phyloP scores from a whole-genome alignment of 2,113 vertebrate genomes.

The Peucedramus taeniatus region DNA sequence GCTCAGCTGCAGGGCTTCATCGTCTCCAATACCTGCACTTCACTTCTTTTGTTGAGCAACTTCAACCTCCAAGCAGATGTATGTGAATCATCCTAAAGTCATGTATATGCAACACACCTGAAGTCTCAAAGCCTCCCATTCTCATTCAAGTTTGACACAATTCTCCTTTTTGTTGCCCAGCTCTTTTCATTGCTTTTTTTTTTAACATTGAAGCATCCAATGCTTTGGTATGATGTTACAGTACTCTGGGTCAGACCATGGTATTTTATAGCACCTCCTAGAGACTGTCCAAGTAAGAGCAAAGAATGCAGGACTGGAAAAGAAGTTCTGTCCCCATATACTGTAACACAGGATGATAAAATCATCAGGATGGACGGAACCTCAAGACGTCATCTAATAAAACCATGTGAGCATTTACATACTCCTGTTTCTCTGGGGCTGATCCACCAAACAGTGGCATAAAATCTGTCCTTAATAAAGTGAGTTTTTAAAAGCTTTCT shows the following conservation, averaged over 20 bases:
- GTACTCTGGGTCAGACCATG: not conserved
- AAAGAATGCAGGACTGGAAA: not conserved
- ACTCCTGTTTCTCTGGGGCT: not conserved
- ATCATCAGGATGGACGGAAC: not conserved
- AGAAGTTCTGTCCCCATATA: not conserved
- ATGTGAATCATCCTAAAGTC: not conserved
- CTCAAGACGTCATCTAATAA: not conserved
- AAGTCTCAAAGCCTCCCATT: not conserved
- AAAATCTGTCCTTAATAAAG: not conserved
- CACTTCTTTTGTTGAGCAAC: not conserved
- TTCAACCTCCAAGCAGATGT: not conserved
- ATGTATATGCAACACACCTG: not conserved
- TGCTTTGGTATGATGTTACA: not conserved
- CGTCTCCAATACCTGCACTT: not conserved
- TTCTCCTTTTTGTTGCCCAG: not conserved
- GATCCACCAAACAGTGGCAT: not conserved
- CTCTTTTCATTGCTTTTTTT: not conserved
- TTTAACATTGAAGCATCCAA: fast-evolving
- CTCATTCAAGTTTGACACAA: not conserved
- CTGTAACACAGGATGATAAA: not conserved
- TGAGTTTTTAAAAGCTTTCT: not conserved
- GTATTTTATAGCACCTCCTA: not conserved
- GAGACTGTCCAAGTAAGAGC: not conserved
- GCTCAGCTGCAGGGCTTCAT: not conserved
- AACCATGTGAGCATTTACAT: not conserved